Evolutionary conservation across 2,888 invertebrate species (phyloP), one percentile per base, ranked within the genome.

Genomic region (Agrochola macilenta): DNA sequence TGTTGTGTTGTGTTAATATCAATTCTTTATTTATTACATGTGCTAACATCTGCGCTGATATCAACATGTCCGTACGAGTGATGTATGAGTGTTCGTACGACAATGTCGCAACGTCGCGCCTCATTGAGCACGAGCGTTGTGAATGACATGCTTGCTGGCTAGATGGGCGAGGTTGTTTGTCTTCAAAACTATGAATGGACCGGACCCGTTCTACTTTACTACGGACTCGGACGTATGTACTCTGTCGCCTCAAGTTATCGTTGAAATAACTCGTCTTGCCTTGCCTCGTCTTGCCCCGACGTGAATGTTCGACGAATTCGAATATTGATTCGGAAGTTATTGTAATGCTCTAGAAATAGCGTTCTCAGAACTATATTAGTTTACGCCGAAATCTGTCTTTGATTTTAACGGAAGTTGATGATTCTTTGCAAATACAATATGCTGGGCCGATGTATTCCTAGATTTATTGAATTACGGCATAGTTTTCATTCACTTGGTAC

Each of bases 141-240:
- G 89, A 89, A 91, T 92, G 92, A 91, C 86, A 91, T 85, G 90
- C 89, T 90, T 85, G 86, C 84, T 91, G 90, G 82, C 87, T 81
- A 78, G 85, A 84, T 85, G 88, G 91, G 92, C 85, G 90, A 89
- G 92, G 88, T 88, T 86, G 87, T 90, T 90, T 91, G 90, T 90
- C 89, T 92, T 90, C 84, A 70, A 84, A 88, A 84, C 88, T 87
- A 92, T 93, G 92, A 93, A 93, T 93, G 93, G 89, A 90, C 82
- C 79, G 85, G 83, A 86, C 86, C 72, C 87, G 88, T 88, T 88
- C 89, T 86, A 86, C 83, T 78, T 87, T 87, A 81, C 81, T 75
- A 84, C 76, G 81, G 57, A 20, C 82, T 39, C 66, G 69, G 35
- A 57, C 66, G 75, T 78, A 82, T 83, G 82, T 81, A 74, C 70